Evolutionary conservation across 2,797 vertebrate genomes (phyloP).

Genomic region (Peromyscus eremicus): DNA sequence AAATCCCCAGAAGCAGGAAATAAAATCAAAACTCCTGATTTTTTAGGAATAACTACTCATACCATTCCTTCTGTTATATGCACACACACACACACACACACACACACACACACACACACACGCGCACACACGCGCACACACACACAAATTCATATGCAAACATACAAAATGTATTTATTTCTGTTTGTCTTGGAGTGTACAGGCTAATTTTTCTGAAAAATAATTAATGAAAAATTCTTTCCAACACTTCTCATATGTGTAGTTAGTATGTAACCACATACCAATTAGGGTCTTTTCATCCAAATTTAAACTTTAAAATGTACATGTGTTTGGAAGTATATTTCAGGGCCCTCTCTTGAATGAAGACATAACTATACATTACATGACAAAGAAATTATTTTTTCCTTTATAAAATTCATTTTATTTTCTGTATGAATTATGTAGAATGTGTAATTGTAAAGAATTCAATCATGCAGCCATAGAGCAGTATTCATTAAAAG

Average conservation of each 20-base stretch:
- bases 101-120: neutral
- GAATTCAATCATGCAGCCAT: neutral
- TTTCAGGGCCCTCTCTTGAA: neutral
- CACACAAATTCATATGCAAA: neutral
- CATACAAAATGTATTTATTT: neutral
- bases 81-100: no score
- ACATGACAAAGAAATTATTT: neutral
- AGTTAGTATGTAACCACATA: neutral
- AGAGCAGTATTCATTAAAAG: neutral
- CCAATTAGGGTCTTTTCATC: neutral
- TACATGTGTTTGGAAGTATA: neutral
- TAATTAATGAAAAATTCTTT: neutral
- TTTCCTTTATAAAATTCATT: neutral
- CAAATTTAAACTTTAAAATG: neutral
- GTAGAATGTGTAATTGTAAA: neutral
- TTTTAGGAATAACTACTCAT: neutral
- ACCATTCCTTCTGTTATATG: neutral
- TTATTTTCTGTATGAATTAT: neutral
- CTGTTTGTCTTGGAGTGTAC: neutral
- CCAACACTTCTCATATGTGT: neutral
- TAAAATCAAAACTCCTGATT: neutral
- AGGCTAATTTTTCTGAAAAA: neutral
- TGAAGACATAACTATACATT: neutral
- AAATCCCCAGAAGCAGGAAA: neutral
- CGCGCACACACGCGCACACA: neutral